Conservation (phyloP, 2,797 vertebrate genomes). For the Pantherophis alleghaniensis region DNA sequence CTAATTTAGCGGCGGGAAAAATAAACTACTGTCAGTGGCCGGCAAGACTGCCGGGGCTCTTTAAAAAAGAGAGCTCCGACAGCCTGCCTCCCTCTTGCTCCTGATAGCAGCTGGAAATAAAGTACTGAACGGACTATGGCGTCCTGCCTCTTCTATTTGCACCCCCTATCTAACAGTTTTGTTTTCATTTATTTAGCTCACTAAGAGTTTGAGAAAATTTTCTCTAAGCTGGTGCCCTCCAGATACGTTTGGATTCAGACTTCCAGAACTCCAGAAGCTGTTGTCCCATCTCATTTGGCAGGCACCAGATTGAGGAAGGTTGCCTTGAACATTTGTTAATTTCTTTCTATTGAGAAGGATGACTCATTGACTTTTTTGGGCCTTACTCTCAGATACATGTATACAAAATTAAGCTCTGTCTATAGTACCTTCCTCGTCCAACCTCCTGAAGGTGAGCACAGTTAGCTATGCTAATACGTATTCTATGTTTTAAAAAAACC, state of each 20-base stretch:
- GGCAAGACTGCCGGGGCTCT: no score
- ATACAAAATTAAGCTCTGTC: background rate
- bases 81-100: no score
- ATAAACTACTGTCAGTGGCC: no score
- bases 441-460: background rate
- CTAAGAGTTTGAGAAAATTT: background rate
- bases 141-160: no score
- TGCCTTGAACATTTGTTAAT: background rate
- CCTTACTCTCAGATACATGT: background rate
- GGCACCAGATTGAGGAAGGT: background rate
- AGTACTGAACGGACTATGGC: no score
- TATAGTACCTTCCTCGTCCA: background rate
- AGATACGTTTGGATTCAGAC: background rate
- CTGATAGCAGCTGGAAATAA: no score
- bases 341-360: background rate
- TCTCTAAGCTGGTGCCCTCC: background rate
- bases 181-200: background rate
- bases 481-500: background rate
- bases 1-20: no score
- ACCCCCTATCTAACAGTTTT: no score
- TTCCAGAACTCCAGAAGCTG: background rate
- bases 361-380: background rate
- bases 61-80: no score
- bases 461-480: background rate
- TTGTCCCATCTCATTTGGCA: background rate